phyloP scores from a whole-genome alignment of 2,888 invertebrate species.

The Tetragonisca angustula region DNA sequence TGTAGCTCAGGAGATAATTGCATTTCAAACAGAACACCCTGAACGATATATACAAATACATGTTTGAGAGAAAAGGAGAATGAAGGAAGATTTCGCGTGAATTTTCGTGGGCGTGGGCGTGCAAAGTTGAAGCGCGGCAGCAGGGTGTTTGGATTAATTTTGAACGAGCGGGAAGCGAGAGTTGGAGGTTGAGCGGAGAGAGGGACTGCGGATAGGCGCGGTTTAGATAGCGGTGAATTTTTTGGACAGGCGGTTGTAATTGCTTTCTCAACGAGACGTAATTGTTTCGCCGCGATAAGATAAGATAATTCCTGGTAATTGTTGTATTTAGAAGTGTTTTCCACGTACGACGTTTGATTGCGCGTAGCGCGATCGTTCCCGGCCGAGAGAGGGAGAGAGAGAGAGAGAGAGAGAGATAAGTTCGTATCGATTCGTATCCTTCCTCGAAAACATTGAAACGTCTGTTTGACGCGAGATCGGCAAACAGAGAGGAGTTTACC shows the following conservation, averaged over 20 bases:
- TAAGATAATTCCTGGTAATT: conserved; percentile 42
- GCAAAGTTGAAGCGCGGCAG: not conserved
- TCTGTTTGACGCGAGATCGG: not conserved
- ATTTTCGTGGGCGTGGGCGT: conserved; percentile 1
- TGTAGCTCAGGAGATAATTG: too few relatives aligned
- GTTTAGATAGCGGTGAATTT: conserved; percentile 22
- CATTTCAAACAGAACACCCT: too few relatives aligned
- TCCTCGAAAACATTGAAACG: not conserved
- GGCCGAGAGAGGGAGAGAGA: not conserved
- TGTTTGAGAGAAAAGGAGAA: not conserved
- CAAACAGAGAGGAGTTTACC: not conserved
- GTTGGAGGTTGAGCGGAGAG: not conserved
- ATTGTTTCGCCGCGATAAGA: conserved; percentile 39
- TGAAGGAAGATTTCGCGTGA: not conserved
- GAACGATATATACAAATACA: not conserved
- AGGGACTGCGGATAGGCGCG: conserved; percentile 20
- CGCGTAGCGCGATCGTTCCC: not conserved
- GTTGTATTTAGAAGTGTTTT: conserved; percentile 24
- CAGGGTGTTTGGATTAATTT: not conserved
- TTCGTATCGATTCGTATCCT: not conserved
- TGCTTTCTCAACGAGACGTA: conserved; percentile 12
- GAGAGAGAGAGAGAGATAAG: not conserved
- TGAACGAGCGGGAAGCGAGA: not conserved
- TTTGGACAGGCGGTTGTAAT: conserved; percentile 16
- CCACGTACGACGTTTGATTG: not conserved